Percentiles rank a stretch among this genome's conserved stretches.
Conservation (phyloP, 2,113 vertebrate genomes). For the Hiodon alosoides region DNA sequence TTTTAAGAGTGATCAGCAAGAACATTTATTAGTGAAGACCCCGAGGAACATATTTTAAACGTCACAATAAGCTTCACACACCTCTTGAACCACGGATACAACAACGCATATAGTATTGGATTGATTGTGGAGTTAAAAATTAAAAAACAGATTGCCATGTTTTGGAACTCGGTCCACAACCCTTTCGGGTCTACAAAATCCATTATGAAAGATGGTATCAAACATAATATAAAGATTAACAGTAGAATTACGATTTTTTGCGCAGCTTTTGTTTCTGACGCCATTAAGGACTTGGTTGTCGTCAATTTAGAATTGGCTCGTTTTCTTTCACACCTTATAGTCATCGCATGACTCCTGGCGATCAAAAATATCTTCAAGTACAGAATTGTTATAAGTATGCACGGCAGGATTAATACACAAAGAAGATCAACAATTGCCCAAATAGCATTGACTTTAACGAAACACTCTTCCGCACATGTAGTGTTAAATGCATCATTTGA, state of each 20-base stretch:
- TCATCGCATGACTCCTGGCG: conserved; percentile 37
- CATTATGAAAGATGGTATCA: conserved; percentile 36
- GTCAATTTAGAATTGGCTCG: conserved; percentile 2
- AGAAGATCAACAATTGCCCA: conserved; percentile 31
- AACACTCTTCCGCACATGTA: conserved; percentile 6
- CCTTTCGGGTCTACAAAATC: conserved; percentile 12
- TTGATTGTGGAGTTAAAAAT: conserved; percentile 38
- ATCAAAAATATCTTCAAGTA: conserved; percentile 35
- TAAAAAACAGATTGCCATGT: conserved; percentile 23
- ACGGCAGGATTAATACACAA: conserved; percentile 35
- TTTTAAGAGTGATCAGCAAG: background rate
- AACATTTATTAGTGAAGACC: conserved; percentile 30
- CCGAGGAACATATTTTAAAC: conserved; percentile 17
- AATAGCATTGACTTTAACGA: conserved; percentile 16
- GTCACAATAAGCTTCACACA: conserved; percentile 41
- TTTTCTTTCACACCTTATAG: conserved; percentile 33
- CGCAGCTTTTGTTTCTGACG: conserved; percentile 39
- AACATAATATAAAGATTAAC: conserved; percentile 33
- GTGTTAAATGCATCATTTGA: no score
- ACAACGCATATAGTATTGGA: conserved; percentile 40
- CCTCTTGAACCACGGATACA: conserved; percentile 42
- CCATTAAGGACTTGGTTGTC: background rate
- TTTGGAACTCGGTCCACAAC: background rate
- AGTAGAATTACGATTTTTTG: conserved; percentile 34
- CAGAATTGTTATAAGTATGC: conserved; percentile 30